Conservation (phyloP, 2,797 vertebrate species). For the Paedocypris micromegethes region DNA sequence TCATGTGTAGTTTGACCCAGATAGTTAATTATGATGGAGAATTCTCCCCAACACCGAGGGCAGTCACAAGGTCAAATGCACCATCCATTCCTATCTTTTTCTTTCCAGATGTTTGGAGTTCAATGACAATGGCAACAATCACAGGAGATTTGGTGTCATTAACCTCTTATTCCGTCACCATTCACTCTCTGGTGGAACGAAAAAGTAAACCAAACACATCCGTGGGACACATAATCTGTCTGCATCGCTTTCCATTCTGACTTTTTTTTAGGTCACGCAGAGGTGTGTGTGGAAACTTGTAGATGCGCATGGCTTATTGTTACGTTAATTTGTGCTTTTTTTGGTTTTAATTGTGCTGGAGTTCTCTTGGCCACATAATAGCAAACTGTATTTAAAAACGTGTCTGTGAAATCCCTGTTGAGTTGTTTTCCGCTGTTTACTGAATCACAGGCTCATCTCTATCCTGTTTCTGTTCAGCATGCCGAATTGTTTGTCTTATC, state of each 20-base stretch:
- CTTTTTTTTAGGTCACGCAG: conserved; percentile 31
- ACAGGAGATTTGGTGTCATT: conserved; percentile 36
- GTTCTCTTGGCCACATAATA: too few species aligned
- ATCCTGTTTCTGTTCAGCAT: conserved; percentile 24
- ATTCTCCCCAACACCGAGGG: conserved; percentile 38
- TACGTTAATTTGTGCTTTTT: too few species aligned
- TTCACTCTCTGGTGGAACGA: conserved; percentile 36
- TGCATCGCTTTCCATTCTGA: conserved; percentile 29
- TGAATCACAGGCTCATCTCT: conserved; percentile 25
- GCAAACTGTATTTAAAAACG: conserved; percentile 4
- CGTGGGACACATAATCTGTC: conserved; percentile 32
- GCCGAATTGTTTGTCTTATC: conserved; percentile 18
- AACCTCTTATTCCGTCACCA: conserved; percentile 34
- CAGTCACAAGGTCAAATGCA: conserved; percentile 36
- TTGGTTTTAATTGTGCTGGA: too few species aligned
- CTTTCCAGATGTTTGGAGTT: conserved; percentile 46
- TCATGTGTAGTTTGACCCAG: conserved; percentile 48
- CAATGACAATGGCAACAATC: conserved; percentile 36
- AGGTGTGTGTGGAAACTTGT: conserved; percentile 20
- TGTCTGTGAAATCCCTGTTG: neutral
- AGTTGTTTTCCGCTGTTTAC: conserved; percentile 11
- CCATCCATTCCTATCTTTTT: conserved; percentile 28
- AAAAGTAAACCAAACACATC: conserved; percentile 23
- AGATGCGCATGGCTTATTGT: conserved; percentile 13
- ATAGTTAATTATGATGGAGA: conserved; percentile 45